Evolutionary conservation across 92 coral and sea anemone genomes (phyloP), one percentile per base, ranked within the genome.

Genomic region (Pocillopora grandis): DNA sequence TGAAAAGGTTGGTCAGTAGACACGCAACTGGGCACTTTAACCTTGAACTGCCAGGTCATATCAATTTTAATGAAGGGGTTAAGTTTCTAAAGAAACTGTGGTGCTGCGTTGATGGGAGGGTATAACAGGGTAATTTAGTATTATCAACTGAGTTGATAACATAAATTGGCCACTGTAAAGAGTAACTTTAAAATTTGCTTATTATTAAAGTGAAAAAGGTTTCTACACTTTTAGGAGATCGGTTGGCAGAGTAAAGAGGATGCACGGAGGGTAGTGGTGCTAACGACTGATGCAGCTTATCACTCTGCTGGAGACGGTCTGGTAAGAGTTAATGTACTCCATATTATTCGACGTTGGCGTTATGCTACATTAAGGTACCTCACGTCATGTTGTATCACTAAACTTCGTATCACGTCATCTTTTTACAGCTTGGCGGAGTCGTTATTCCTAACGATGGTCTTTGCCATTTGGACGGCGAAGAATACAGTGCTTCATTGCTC

Each of bases 221-320:
- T 33, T 49, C 19, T 5, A 49, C 56, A 21, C 13, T 66, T 20
- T 31, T 63, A 95, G 98, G 87, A 85, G 36, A 92, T 95, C 77
- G 93, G 91, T 27, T 95, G 98, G 98, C 88, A 84, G 48, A 89
- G 84, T 58, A 93, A 91, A 75, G 94, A 93, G 62, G 89, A 85
- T n/a, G 98, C 98, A 2, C 73, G 97, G 37, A 86, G 98, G 66
- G 71, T 95, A 81, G 92, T 95, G 60, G 95, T 95, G 21, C 66
- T 95, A 3, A 88, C 97, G 21, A 95, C 98, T 64, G 98, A 95
- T 64, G 95, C 92, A 1, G 74, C 81, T 21, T 95, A 91, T 78
- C 98, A 95, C 74, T 91, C 90, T 77, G 94, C 98, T 12, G 98
- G 98, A 76, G 98, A 95, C 85, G 98, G 98, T 12, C 80, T 95